A percentile compares a stretch with the other conserved stretches of the same genome.
Evolutionary conservation across 2,113 vertebrate species (phyloP).

Genomic region (Reinhardtius hippoglossoides): DNA sequence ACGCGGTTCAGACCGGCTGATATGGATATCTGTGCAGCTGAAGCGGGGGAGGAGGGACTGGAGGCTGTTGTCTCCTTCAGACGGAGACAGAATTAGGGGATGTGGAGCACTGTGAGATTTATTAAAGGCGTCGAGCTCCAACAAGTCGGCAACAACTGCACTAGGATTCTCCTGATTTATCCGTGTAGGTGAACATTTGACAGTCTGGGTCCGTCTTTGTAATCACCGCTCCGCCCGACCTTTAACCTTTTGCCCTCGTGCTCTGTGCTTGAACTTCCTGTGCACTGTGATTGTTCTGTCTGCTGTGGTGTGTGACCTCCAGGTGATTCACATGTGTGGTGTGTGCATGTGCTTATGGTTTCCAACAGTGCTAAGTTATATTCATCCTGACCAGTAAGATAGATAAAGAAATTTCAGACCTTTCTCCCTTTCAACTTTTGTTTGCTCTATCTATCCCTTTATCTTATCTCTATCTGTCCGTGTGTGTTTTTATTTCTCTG

Average conservation of each 20-base stretch:
- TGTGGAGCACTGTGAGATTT: slow-evolving; percentile 19
- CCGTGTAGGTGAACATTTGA: not conserved
- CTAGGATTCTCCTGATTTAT: too few species aligned
- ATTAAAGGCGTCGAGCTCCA: slow-evolving; percentile 21
- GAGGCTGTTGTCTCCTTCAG: slow-evolving; percentile 29
- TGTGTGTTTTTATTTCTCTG: not conserved
- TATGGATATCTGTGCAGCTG: slow-evolving; percentile 28
- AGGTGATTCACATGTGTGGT: slow-evolving; percentile 17
- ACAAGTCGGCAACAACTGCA: too few species aligned
- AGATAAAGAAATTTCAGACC: slow-evolving; percentile 22
- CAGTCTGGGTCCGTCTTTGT: slow-evolving; percentile 4
- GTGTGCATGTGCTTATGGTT: slow-evolving; percentile 31
- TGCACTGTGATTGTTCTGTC: too few species aligned
- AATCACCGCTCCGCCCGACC: not conserved
- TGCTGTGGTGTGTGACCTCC: not conserved
- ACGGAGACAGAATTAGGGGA: slow-evolving; percentile 13
- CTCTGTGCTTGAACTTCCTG: slow-evolving; percentile 31
- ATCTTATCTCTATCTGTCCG: not conserved
- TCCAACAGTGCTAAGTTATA: slow-evolving; percentile 15
- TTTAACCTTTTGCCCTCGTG: slow-evolving; percentile 21
- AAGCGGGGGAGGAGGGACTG: slow-evolving; percentile 15
- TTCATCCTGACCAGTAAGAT: slow-evolving; percentile 19
- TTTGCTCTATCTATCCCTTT: not conserved
- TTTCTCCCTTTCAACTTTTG: not conserved
- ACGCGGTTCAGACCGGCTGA: slow-evolving; percentile 18